Evolutionary conservation across 2,888 invertebrate species (phyloP), one percentile per base, ranked within the genome.

Genomic region (Platycheirus albimanus): DNA sequence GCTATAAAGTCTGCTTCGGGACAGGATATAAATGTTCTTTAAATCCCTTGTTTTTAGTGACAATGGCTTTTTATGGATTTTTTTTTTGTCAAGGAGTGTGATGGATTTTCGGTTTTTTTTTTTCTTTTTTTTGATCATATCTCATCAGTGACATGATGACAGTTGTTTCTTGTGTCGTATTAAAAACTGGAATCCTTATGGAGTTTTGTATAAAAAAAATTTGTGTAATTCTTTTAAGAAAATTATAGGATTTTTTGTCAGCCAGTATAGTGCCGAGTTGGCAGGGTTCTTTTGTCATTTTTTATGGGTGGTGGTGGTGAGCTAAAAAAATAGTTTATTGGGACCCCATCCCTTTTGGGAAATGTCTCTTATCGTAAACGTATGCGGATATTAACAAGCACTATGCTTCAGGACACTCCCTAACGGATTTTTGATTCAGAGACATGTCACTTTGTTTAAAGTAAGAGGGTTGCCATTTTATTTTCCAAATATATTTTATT

Each of bases 361-460:
- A 38, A n/a, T 51, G 38, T 66, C 13, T 17, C 20, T 43, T 52
- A 41, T 38, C 30, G 10, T n/a, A n/a, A n/a, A n/a, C n/a, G n/a
- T n/a, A n/a, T n/a, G n/a, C 33, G 17, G 8, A 10, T 11, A 71
- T 66, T 51, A 58, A 56, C 64, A 66, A 56, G 51, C 64, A 66
- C 72, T 61, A 17, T 11, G 51, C 43, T 67, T 30, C n/a, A 43
- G 41, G 64, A 70, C 64, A 33, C 64, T 56, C 80, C 80, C 75
- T 80, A 70, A 80, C 70, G 80, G 80, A 76, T 75, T 70, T 76
- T 70, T 80, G 64, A 80, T 75, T 80, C 58, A 75, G 70, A 70
- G 80, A 41, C 64, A 33, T 80, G 80, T 80, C 75, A 75, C 43
- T 70, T 75, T 64, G 15, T 64, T 43, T 51, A 64, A 64, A 51